Evolutionary conservation across 2,113 vertebrate genomes (phyloP).

Genomic region (Hippocampus abdominalis): DNA sequence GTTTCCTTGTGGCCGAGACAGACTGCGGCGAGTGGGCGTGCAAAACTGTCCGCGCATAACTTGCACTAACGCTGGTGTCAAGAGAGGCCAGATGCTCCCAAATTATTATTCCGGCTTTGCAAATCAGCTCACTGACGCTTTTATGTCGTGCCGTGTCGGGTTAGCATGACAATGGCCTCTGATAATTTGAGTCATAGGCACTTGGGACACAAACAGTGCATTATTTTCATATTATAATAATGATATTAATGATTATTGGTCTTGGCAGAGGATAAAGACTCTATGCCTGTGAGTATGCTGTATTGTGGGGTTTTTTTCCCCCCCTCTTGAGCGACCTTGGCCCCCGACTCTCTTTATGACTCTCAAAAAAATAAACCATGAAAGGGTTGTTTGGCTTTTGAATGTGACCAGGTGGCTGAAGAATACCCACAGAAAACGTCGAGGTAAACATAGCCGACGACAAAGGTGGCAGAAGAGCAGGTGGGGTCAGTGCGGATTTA

Average conservation of each 20-base stretch:
- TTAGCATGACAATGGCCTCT: background rate
- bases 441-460: background rate
- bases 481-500: conserved; percentile 54
- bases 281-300: too few relatives aligned
- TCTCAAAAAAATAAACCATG: conserved; percentile 37
- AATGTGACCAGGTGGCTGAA: background rate
- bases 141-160: background rate
- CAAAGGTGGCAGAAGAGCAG: conserved; percentile 36
- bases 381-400: conserved; percentile 18
- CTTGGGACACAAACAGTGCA: too few relatives aligned
- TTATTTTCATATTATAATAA: too few relatives aligned
- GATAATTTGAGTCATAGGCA: too few relatives aligned
- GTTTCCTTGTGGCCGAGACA: background rate
- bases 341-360: conserved; percentile 12
- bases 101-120: background rate
- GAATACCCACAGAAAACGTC: background rate
- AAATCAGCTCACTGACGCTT: background rate
- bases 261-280: too few relatives aligned
- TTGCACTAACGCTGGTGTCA: background rate
- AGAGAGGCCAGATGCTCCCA: background rate
- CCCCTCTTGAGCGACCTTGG: background rate
- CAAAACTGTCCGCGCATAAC: background rate
- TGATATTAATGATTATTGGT: too few relatives aligned
- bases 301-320: too few relatives aligned
- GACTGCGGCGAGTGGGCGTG: background rate